Percentiles rank a stretch among this genome's conserved stretches.
Evolutionary conservation across 2,113 vertebrate genomes (phyloP).

Genomic region (Leptobrachium leishanense): DNA sequence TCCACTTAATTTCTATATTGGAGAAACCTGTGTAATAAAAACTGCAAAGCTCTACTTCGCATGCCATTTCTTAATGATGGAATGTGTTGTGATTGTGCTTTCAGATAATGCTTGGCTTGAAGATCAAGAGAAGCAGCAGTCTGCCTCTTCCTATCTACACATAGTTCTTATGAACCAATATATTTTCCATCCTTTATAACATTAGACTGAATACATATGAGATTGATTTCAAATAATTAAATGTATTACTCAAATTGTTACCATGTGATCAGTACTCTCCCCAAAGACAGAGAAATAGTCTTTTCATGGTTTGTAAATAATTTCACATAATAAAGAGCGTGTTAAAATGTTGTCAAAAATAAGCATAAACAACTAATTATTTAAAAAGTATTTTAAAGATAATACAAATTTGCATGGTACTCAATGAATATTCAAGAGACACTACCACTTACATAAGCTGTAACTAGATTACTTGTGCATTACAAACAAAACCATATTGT

Average conservation of each 20-base stretch:
- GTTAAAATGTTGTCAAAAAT: too few relatives aligned
- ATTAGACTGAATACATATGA: background rate
- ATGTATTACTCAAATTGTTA: background rate
- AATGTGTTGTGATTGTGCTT: background rate
- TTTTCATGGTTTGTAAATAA: too few relatives aligned
- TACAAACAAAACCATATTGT: too few relatives aligned
- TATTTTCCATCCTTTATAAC: background rate
- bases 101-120: constrained; percentile 13
- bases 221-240: background rate
- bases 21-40: constrained; percentile 11
- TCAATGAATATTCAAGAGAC: too few relatives aligned
- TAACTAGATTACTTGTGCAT: too few relatives aligned
- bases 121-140: background rate
- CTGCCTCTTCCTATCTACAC: background rate
- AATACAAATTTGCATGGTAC: too few relatives aligned
- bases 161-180: background rate
- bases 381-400: too few relatives aligned
- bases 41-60: constrained; percentile 5
- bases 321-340: too few relatives aligned
- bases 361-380: too few relatives aligned
- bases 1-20: background rate
- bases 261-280: background rate
- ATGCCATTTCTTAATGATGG: constrained; percentile 10
- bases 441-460: too few relatives aligned
- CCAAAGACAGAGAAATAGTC: background rate